phyloP scores from a whole-genome alignment of 2,113 vertebrate species.

The Acinonyx jubatus region DNA sequence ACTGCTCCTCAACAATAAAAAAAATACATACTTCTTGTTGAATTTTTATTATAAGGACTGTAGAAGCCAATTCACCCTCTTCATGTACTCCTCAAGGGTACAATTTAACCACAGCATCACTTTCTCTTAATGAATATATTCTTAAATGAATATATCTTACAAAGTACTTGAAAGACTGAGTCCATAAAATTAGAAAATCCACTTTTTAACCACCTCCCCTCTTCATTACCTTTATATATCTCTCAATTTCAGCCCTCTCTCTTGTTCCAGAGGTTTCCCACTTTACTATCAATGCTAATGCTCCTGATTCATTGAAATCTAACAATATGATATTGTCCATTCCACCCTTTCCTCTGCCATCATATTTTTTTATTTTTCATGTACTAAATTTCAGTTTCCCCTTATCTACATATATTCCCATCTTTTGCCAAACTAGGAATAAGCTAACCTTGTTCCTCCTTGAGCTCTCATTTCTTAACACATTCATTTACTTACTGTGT shows the following conservation, averaged over 20 bases:
- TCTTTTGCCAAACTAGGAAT: not conserved
- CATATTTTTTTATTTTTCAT: conserved; percentile 8
- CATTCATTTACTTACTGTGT: not conserved
- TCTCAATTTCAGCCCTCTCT: not conserved
- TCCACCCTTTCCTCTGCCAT: not conserved
- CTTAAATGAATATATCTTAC: not conserved
- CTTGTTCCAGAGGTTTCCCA: not conserved
- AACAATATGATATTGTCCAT: not conserved
- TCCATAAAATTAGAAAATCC: not conserved
- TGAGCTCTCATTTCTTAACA: not conserved
- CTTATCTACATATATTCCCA: not conserved
- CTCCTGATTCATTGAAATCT: not conserved
- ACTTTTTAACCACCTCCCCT: not conserved
- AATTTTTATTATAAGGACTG: conserved; percentile 36
- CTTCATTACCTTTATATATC: not conserved
- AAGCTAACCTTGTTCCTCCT: not conserved
- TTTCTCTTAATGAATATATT: not conserved
- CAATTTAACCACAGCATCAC: not conserved
- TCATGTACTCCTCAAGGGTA: not conserved
- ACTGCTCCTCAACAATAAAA: conserved; percentile 10
- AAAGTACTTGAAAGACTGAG: not conserved
- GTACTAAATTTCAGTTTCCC: not conserved
- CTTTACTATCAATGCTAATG: not conserved
- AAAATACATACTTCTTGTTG: not conserved
- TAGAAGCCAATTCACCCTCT: conserved; percentile 31